Evolutionary conservation across 2,888 invertebrate genomes (phyloP), one percentile per base, ranked within the genome.

Genomic region (Uropetala carovei): DNA sequence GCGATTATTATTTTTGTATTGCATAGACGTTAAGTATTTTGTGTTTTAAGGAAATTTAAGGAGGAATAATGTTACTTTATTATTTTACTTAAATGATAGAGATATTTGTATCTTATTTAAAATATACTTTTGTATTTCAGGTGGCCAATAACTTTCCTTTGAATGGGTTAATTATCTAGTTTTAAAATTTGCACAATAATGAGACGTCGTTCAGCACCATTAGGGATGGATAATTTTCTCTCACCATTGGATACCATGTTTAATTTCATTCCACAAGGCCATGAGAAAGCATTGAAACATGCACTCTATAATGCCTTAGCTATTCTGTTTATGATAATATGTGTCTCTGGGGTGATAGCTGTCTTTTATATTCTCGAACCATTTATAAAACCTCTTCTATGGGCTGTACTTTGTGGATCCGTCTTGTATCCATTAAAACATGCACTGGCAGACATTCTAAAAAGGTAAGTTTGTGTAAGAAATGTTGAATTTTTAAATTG

Each of bases 331-430:
- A 95, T 98, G 93, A 95, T 96, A 83, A 95, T 97, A 91, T 96
- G 97, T 93, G 96, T 96, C 94, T 96, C 96, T 68, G 97, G 97
- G 22, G 96, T 97, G 82, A 97, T 97, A 94, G 98, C 98, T 1
- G 96, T 98, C 11, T 98, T 98, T 95, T 96, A 98, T 93, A 98
- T 98, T 93, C 95, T 99, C 59, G 98, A 98, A 94, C 99, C 99
- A 0, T 99, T 99, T 95, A 97, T 99, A 64, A 97, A 98, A 93
- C 99, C 99, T 0, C 95, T 99, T 92, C 96, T 99, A 93, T 99
- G 99, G 99, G 99, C 99, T 0, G 96, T 99, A 92, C 96, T 99
- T 60, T 98, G 99, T 94, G 99, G 99, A n/a, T 99, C 99, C 0
- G 98, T 99, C 75, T 96, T 99, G n/a, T 98, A 99, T 95, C 99